Percentiles rank a stretch among this genome's conserved stretches.
Evolutionary conservation across 2,888 invertebrate genomes (phyloP).

Genomic region (Leucophenga maculata): DNA sequence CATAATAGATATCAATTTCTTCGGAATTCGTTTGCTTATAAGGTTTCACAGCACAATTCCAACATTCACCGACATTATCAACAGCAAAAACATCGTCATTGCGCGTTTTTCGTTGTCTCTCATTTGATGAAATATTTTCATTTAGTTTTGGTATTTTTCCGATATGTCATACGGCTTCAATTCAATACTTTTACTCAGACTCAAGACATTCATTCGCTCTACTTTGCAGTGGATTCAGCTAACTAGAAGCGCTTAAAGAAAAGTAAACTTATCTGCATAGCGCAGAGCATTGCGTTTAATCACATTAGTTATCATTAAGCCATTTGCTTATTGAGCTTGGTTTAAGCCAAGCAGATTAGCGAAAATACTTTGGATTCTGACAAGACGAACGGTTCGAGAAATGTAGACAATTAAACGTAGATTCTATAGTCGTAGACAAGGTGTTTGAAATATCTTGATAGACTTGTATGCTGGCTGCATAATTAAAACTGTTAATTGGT

Average conservation of each 20-base stretch:
- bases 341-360: background rate
- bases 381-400: too few species aligned
- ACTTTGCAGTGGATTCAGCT: background rate
- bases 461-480: too few species aligned
- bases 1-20: constrained; percentile 4
- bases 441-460: too few species aligned
- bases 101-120: constrained; percentile 32
- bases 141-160: constrained; percentile 42
- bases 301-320: constrained; percentile 18
- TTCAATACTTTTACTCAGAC: background rate
- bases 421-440: too few species aligned
- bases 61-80: background rate
- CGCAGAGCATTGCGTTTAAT: constrained; percentile 4
- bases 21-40: constrained; percentile 21
- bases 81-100: too few species aligned
- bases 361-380: background rate
- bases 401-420: too few species aligned
- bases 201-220: background rate
- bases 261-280: background rate
- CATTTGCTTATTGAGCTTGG: constrained; percentile 9
- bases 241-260: background rate
- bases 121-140: constrained; percentile 58
- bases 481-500: too few species aligned
- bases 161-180: constrained; percentile 15
- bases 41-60: constrained; percentile 23